Base-by-base conservation (phyloP, 2,888 invertebrate genomes). In the Ochropleura leucogaster region DNA sequence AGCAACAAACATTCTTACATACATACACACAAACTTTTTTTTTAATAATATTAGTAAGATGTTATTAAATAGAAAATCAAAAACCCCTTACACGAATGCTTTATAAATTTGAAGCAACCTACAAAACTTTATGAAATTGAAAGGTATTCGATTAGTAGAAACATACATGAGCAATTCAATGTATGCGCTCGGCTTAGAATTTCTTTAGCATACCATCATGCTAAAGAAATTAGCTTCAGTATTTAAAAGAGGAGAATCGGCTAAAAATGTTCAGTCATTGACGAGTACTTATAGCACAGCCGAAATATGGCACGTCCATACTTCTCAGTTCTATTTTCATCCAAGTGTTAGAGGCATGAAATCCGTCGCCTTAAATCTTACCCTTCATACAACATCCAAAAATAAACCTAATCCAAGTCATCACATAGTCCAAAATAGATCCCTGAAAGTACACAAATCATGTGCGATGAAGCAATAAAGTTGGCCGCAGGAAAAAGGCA, bases 391-490 rank as follows among this genome's bases (percentile, higher is more conserved):
- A 44, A n/a, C 9, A 47, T 20, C 51, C 18, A 69, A 59, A 47
- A 46, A 65, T 67, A 46, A 69, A 82, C 20, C 7, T 63, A 59
- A 69, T 63, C n/a, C 14, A 0, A 46, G 40, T 46, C 70, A 65
- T 55, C 55, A 49, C 60, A 51, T 12, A 51, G 46, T 57, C 76
- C 40, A 59, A 64, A 84, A 69, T 70, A 71, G 57, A 68, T 74
- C 62, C 53, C 53, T 16, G n/a, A 73, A 74, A 80, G 62, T 72
- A 81, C 46, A 81, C 67, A 84, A 72, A 76, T 76, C 76, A 81
- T 70, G 57, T 53, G 0, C 57, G 68, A 84, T 84, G 76, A 75
- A 82, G 85, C 49, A 82, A 82, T 82, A 82, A 84, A 60, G 62
- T 75, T 67, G 64, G 44, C 9, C 44, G 60, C 60, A 57, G 70